These are phyloP conservation scores for Blera fallax DNA, from an alignment of 2,888 invertebrate species.

Conservation along the genomic window DNA sequence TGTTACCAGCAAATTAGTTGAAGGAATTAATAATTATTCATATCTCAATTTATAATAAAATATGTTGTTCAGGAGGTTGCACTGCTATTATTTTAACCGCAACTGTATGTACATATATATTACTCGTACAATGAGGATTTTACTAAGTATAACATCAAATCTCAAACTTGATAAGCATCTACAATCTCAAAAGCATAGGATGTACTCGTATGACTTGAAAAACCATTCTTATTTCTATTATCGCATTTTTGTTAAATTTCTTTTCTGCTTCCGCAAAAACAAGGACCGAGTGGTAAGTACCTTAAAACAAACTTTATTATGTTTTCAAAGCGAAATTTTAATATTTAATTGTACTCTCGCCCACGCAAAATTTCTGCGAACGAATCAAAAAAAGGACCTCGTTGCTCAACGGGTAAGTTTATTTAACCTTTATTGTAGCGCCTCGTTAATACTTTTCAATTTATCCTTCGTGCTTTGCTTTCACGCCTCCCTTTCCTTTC, in stretches of 20 bases:
- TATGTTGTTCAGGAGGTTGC: too few relatives aligned
- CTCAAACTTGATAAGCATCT: too few relatives aligned
- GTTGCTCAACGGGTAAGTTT: conserved; percentile 59
- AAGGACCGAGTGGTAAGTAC: conserved; percentile 82
- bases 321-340: conserved; percentile 38
- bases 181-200: too few relatives aligned
- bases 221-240: background rate
- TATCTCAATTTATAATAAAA: too few relatives aligned
- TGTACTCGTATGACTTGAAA: too few relatives aligned
- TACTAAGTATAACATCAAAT: too few relatives aligned
- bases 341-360: conserved; percentile 35
- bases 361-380: background rate
- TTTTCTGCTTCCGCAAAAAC: conserved; percentile 55
- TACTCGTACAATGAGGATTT: too few relatives aligned
- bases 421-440: conserved; percentile 12
- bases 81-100: too few relatives aligned
- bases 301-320: too few relatives aligned
- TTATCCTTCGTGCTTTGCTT: conserved; percentile 26
- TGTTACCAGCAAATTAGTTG: too few relatives aligned
- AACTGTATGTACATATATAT: too few relatives aligned
- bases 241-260: background rate
- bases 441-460: conserved; percentile 61
- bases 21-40: too few relatives aligned
- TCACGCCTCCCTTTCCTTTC: conserved; percentile 26
- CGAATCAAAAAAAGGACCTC: conserved; percentile 42